Evolutionary conservation across 2,888 invertebrate species (phyloP), one percentile per base, ranked within the genome.

Genomic region (Drosophila planitibia): DNA sequence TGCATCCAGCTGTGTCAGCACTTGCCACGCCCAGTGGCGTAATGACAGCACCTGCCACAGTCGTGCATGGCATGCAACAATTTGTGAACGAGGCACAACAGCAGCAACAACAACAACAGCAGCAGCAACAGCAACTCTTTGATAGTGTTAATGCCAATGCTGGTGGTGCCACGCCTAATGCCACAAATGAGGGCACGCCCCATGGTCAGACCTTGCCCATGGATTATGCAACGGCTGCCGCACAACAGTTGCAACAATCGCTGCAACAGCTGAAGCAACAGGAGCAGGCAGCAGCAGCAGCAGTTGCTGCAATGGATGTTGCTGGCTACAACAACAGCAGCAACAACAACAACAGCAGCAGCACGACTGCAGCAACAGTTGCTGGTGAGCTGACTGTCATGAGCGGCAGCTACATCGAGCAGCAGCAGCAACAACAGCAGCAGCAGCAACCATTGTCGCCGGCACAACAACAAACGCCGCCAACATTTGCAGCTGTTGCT

Each of bases 111-210:
- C 77, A 78, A 4, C 77, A 79, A 5, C 77, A 83, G 22, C 91
- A 91, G 62, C 92, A 93, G 67, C 95, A 95, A 87, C 94, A 95
- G 74, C 94, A 94, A 68, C 93, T 94, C 66, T 93, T 94, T 35
- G 94, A 95, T 72, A 94, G 85, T 69, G 89, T 85, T n/a, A 92
- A 91, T 77, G 88, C 85, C 32, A 90, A 91, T 76, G 80, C 84
- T 75, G 80, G 82, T 54, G 76, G 73, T 47, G 47, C 47, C 55
- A 81, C 83, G 52, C 81, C 83, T 22, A 85, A 75, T 61, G 66
- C 80, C 10, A 60, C 74, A 22, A 54, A 73, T 22, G 71, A 88
- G 61, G 70, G 79, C 16, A 81, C 85, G 35, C 75, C 77, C 93
- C 95, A 89, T 94, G 94, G 92, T 28, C 90, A 81, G 93, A 94